These are phyloP conservation scores for Rhagoletis pomonella DNA, from an alignment of 1,140 invertebrate species.

Conservation along the genomic window DNA sequence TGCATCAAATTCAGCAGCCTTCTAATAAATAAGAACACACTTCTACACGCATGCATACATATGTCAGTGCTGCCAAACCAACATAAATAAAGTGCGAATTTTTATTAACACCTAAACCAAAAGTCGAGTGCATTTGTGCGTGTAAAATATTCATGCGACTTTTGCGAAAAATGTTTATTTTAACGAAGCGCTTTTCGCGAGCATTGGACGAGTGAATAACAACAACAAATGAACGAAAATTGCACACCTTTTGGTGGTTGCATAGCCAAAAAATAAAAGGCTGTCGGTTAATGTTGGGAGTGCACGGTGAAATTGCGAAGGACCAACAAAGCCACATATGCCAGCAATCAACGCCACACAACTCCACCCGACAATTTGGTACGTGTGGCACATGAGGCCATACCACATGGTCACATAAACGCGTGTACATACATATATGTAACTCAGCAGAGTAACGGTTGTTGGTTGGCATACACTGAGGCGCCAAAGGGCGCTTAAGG, in stretches of 20 bases:
- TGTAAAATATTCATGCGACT: conserved; percentile 39
- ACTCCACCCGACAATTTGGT: conserved; percentile 48
- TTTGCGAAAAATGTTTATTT: conserved; percentile 22
- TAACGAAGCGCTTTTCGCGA: not conserved
- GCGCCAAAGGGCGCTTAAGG: not conserved
- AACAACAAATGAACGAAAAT: conserved; percentile 12
- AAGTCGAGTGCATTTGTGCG: conserved; percentile 34
- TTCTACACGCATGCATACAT: not conserved
- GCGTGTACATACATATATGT: not conserved
- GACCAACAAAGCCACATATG: conserved; percentile 49
- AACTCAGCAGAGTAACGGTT: not conserved
- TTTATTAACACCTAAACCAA: conserved; percentile 50
- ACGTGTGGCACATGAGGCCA: conserved; percentile 53
- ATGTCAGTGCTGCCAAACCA: not conserved
- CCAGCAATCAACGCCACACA: conserved; percentile 54
- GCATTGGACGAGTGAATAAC: not conserved
- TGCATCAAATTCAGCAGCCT: conserved; percentile 18
- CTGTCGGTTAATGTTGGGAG: not conserved
- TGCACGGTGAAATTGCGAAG: not conserved
- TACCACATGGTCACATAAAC: not conserved
- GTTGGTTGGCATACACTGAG: not conserved
- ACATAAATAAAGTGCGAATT: conserved; percentile 34
- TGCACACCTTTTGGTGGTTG: conserved; percentile 32
- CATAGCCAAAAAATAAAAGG: not conserved
- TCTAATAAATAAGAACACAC: conserved; percentile 3